A percentile compares a stretch with the other conserved stretches of the same genome.
Conservation (phyloP, 2,113 vertebrate species). For the Passer domesticus region DNA sequence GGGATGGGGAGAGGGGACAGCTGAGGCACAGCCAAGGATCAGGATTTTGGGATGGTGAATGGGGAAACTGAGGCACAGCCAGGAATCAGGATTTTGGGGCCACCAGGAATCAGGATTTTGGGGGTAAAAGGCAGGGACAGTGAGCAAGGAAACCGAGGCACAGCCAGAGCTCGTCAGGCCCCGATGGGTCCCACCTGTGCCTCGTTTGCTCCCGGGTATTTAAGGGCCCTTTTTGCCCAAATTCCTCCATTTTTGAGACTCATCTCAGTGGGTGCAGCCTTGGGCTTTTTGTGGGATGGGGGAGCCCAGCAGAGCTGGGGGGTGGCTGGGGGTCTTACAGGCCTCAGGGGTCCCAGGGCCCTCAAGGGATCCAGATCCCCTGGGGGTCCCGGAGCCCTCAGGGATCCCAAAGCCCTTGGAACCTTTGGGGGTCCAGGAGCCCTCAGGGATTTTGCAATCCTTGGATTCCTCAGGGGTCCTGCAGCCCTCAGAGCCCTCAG, state of each 20-base stretch:
- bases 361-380: background rate
- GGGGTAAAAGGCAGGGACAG: too few species aligned
- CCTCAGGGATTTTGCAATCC: background rate
- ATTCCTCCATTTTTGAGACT: accelerated
- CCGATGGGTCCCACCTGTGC: background rate
- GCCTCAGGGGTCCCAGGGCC: background rate
- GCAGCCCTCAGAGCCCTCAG: too few species aligned
- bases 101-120: background rate
- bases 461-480: too few species aligned
- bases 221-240: accelerated
- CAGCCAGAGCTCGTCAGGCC: background rate
- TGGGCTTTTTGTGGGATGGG: accelerated
- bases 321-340: accelerated
- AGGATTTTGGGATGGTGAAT: background rate
- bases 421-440: accelerated
- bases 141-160: background rate
- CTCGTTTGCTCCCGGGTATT: background rate
- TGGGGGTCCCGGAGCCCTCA: background rate
- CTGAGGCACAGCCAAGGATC: background rate
- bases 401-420: background rate
- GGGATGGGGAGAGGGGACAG: background rate
- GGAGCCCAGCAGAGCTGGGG: background rate
- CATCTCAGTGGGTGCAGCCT: accelerated
- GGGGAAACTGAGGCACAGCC: background rate
- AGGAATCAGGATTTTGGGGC: background rate